These are phyloP conservation scores for Heterotilapia buettikoferi DNA, from an alignment of 2,113 vertebrate species.

Conservation along the genomic window DNA sequence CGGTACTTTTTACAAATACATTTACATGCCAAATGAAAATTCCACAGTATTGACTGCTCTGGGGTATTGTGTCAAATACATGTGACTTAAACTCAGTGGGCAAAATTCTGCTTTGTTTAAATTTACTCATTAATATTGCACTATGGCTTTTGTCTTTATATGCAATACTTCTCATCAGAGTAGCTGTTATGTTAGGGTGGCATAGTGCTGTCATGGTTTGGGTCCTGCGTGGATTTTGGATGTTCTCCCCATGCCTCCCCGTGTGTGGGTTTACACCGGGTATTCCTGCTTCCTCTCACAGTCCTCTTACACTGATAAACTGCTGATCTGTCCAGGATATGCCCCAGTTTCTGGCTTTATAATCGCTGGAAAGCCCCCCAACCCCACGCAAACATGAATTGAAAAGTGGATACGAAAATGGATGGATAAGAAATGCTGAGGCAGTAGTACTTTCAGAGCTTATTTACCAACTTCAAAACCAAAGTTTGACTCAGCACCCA, in stretches of 20 bases:
- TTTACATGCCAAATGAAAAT: neutral
- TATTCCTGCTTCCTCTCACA: neutral
- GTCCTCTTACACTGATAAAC: neutral
- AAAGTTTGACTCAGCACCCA: neutral
- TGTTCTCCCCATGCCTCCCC: neutral
- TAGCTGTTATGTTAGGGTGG: neutral
- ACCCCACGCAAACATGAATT: too few relatives aligned
- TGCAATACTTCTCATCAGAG: neutral
- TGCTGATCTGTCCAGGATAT: too few relatives aligned
- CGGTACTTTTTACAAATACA: neutral
- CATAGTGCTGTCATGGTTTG: neutral
- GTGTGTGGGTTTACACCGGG: neutral
- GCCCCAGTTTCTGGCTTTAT: too few relatives aligned
- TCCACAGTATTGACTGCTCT: neutral
- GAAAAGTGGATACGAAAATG: too few relatives aligned
- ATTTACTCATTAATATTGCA: neutral
- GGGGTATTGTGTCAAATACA: neutral
- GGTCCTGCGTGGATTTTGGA: neutral
- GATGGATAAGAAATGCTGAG: neutral
- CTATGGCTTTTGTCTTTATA: neutral
- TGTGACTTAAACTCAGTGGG: neutral
- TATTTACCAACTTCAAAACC: neutral
- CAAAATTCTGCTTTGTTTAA: neutral
- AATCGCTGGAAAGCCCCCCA: too few relatives aligned
- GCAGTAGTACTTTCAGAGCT: neutral